phyloP scores from a whole-genome alignment of 23 tunicate genomes.

The Trididemnum clinides region DNA sequence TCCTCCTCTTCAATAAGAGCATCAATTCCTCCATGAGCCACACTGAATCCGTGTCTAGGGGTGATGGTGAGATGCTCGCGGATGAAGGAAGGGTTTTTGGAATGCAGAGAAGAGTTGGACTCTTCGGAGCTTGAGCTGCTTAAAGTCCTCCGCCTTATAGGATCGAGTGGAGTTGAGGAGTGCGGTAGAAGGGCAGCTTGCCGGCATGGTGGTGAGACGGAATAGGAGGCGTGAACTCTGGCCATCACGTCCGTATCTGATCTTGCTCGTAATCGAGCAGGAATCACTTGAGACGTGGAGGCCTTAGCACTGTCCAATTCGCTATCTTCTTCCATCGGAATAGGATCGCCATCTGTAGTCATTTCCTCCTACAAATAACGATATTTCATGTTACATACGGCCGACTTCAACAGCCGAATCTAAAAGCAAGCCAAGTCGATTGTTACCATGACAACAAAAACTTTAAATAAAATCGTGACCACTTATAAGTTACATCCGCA shows the following conservation, averaged over 20 bases:
- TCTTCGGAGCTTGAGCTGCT: constrained; percentile 69
- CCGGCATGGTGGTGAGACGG: constrained; percentile 52
- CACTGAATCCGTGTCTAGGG: constrained; percentile 94
- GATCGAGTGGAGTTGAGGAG: not conserved
- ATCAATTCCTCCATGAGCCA: constrained; percentile 90
- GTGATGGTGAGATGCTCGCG: constrained; percentile 99
- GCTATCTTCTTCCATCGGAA: too few relatives aligned
- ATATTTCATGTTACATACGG: too few relatives aligned
- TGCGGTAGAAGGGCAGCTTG: constrained; percentile 36
- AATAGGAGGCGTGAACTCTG: not conserved
- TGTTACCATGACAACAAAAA: too few relatives aligned
- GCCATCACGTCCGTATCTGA: not conserved
- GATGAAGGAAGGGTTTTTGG: constrained; percentile 50
- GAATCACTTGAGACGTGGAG: constrained; percentile 3
- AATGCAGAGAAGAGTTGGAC: constrained; percentile 9
- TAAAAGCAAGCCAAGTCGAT: too few relatives aligned
- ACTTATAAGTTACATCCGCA: too few relatives aligned
- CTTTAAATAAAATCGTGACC: too few relatives aligned
- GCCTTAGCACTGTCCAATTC: too few relatives aligned
- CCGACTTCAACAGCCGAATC: too few relatives aligned
- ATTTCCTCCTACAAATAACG: too few relatives aligned
- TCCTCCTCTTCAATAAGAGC: constrained; percentile 93
- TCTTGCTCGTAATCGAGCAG: not conserved
- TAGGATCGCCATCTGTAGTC: too few relatives aligned
- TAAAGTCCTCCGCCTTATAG: constrained; percentile 28